phyloP scores from a whole-genome alignment of 2,888 invertebrate genomes.

The Ornithoptera alexandrae region DNA sequence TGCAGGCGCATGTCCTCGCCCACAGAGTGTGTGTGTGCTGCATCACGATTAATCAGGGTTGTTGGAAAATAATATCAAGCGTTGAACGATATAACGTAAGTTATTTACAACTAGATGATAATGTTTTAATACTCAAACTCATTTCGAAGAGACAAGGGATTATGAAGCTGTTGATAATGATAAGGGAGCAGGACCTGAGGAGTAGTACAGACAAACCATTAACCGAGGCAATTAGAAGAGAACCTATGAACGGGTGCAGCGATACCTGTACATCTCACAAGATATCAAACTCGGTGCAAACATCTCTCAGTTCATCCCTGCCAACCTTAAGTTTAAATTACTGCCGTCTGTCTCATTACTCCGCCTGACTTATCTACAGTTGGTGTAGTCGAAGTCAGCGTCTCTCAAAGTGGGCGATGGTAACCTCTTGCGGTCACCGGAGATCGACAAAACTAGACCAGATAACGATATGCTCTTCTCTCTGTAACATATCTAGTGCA shows the following conservation, averaged over 20 bases:
- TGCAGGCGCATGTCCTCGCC: conserved; percentile 32
- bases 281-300: not conserved
- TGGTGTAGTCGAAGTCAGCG: conserved; percentile 41
- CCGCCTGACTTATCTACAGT: conserved; percentile 45
- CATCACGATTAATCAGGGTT: conserved; percentile 34
- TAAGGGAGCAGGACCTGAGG: no score
- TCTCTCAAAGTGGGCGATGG: no score
- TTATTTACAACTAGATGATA: no score
- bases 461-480: no score
- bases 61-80: conserved; percentile 3
- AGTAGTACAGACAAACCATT: not conserved
- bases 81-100: no score
- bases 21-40: conserved; percentile 29
- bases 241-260: not conserved
- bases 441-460: no score
- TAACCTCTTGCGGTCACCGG: no score
- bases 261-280: not conserved
- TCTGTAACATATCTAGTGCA: no score
- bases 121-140: no score
- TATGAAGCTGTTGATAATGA: no score
- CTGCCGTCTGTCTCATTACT: conserved; percentile 43
- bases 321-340: conserved; percentile 38
- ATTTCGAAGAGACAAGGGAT: no score
- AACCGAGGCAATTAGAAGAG: not conserved
- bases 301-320: conserved; percentile 11